These are phyloP conservation scores for Lateolabrax maculatus DNA, from an alignment of 2,797 vertebrate species.

Conservation along the genomic window DNA sequence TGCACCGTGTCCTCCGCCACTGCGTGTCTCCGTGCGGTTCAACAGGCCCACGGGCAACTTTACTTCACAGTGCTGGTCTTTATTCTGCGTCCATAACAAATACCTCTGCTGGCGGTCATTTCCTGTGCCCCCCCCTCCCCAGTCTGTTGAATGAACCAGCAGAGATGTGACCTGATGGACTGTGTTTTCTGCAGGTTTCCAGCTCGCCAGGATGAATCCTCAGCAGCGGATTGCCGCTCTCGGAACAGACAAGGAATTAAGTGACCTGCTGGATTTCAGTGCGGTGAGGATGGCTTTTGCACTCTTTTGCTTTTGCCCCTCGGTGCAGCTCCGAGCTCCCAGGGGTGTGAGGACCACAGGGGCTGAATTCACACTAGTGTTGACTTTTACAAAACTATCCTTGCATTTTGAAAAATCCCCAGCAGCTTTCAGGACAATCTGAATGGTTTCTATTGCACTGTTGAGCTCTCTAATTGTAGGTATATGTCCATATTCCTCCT, in stretches of 20 bases:
- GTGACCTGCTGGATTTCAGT: slow-evolving; percentile 99
- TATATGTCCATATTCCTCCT: slow-evolving; percentile 50
- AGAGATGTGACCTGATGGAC: slow-evolving; percentile 64
- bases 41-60: slow-evolving; percentile 59
- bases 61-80: slow-evolving; percentile 44
- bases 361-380: background rate
- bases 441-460: slow-evolving; percentile 8
- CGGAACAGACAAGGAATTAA: slow-evolving; percentile 99
- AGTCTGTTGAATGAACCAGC: slow-evolving; percentile 31
- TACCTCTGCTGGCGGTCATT: slow-evolving; percentile 47
- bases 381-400: background rate
- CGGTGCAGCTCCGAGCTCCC: slow-evolving; percentile 15
- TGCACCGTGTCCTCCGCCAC: background rate
- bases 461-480: slow-evolving; percentile 24
- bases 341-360: slow-evolving; percentile 18
- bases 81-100: slow-evolving; percentile 52
- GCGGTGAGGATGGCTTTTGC: slow-evolving; percentile 89
- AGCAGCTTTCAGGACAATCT: background rate
- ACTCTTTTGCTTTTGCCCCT: slow-evolving; percentile 40
- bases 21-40: too few relatives aligned
- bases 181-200: slow-evolving; percentile 80
- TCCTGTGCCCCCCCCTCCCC: slow-evolving; percentile 32
- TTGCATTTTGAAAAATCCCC: background rate
- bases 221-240: slow-evolving; percentile 99
- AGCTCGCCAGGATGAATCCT: slow-evolving; percentile 95